These are phyloP conservation scores for Eclectus roratus DNA, from an alignment of 2,113 vertebrate species.

Conservation along the genomic window DNA sequence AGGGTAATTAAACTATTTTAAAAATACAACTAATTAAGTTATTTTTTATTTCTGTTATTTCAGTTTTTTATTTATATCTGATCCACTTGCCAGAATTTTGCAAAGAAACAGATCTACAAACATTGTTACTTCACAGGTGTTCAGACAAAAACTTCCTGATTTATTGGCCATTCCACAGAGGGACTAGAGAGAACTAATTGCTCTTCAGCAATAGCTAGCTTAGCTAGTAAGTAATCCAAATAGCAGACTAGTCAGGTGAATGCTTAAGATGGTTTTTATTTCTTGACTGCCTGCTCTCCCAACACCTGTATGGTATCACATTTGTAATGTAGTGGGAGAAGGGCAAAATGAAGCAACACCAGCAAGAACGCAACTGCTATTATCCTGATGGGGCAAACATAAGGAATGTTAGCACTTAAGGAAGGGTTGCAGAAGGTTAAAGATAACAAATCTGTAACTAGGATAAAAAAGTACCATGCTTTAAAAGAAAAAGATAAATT, in stretches of 20 bases:
- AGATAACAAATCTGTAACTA: conserved; percentile 50
- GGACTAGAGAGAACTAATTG: background rate
- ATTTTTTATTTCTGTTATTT: background rate
- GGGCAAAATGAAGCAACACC: background rate
- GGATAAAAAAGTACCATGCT: conserved; percentile 22
- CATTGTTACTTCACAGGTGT: background rate
- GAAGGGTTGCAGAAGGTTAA: conserved; percentile 30
- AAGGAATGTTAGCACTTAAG: background rate
- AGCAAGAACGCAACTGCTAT: background rate
- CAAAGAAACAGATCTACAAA: background rate
- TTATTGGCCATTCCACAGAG: background rate
- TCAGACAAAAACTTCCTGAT: background rate
- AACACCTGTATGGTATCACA: background rate
- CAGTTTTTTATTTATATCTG: background rate
- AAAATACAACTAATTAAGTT: background rate
- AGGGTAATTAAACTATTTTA: background rate
- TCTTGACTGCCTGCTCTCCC: background rate
- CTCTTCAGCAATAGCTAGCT: background rate
- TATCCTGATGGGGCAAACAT: background rate
- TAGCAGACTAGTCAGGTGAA: background rate
- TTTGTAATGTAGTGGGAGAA: background rate
- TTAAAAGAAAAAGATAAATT: background rate
- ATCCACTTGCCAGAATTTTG: background rate
- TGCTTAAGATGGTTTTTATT: conserved; percentile 4
- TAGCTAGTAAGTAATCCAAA: background rate